Base-by-base conservation (phyloP, 2,888 invertebrate species). In the Archips xylosteana region DNA sequence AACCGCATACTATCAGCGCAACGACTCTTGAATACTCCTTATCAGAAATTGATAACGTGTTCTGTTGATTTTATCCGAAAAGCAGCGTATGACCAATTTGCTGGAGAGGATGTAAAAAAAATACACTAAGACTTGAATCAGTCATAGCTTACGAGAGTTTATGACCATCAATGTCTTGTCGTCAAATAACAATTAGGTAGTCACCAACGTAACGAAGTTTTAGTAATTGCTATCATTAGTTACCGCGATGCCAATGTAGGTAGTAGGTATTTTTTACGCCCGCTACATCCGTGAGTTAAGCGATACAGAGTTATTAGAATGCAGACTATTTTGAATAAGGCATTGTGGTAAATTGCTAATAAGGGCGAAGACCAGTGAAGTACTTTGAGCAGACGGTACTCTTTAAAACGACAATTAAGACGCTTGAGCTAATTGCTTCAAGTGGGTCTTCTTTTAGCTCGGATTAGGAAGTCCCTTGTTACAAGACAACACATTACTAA, bases 71-170 rank as follows among this genome's bases (percentile, higher is more conserved):
- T 32, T 57, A 57, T 63, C 39, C 62, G 42, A 42, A 62, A 13
- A 23, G 60, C 15, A 36, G 62, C 12, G 62, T 42, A 15, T 15
- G 39, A 23, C 23, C 47, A 67, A 47, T 34, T 13, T 59, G 13
- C 42, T 45, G n/a, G 51, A 54, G 51, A 62, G 32, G 36, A 62
- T 66, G 47, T 63, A 42, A 45, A 49, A 2, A 51, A 9, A 42
- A 59, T 64, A 9, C 47, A 8, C 15, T 63, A 42, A 36, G n/a
- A 54, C 15, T 51, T 15, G 8, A 23, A 32, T 57, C 4, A 23
- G n/a, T 36, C 68, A 59, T 63, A 63, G 68, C 73, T 68, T 59
- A 73, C 73, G 57, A 73, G 72, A 73, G 47, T 68, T 72, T 54
- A 63, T 42, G 49, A 39, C 42, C 39, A 12, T 32, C 64, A n/a